Percentiles rank a stretch among this genome's conserved stretches.
These are phyloP conservation scores for Synanthedon vespiformis DNA, from an alignment of 2,888 invertebrate genomes.

Conservation along the genomic window DNA sequence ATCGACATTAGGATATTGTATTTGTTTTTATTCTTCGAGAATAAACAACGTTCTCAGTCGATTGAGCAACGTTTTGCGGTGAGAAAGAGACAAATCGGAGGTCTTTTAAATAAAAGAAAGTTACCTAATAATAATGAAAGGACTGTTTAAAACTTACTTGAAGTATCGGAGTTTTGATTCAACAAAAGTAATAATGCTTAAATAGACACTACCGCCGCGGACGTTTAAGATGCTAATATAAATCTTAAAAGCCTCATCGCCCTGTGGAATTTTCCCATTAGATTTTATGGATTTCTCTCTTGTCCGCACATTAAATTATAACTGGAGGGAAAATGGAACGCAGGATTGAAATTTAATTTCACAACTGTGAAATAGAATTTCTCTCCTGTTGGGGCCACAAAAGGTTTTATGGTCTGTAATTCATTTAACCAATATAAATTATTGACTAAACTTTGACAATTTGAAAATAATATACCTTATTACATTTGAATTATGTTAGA, in stretches of 20 bases:
- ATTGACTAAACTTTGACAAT: too few relatives aligned
- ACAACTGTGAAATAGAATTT: conserved; percentile 22
- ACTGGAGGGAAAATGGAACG: conserved; percentile 40
- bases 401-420: neutral
- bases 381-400: conserved; percentile 7
- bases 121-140: too few relatives aligned
- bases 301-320: conserved; percentile 62
- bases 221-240: conserved; percentile 39
- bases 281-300: conserved; percentile 60
- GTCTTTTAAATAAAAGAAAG: too few relatives aligned
- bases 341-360: conserved; percentile 48
- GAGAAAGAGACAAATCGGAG: too few relatives aligned
- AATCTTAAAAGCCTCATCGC: conserved; percentile 53
- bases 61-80: too few relatives aligned
- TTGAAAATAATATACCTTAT: too few relatives aligned
- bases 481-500: too few relatives aligned
- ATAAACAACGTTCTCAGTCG: too few relatives aligned
- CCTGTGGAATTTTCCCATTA: conserved; percentile 57
- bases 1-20: too few relatives aligned
- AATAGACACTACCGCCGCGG: conserved; percentile 25
- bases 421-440: neutral
- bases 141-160: neutral
- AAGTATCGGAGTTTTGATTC: neutral
- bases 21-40: too few relatives aligned
- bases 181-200: conserved; percentile 23